phyloP scores from a whole-genome alignment of 2,888 invertebrate species.

The Petrophora chlorosata region DNA sequence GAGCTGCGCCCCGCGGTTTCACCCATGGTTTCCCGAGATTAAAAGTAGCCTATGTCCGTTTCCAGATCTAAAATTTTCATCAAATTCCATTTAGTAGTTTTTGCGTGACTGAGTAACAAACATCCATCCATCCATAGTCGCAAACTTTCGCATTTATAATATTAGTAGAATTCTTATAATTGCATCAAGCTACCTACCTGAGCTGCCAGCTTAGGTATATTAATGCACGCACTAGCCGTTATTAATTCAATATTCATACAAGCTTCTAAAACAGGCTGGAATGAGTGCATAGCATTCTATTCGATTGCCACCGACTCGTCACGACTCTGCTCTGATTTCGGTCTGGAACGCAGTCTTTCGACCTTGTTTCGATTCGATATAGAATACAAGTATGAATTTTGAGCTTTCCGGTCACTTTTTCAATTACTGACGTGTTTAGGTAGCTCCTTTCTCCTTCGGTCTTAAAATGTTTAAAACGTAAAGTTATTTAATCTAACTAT shows the following conservation, averaged over 20 bases:
- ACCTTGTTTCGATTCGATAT: conserved; percentile 41
- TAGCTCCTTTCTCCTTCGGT: background rate
- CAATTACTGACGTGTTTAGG: conserved; percentile 7
- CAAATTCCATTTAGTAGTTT: no score
- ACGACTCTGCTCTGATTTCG: conserved; percentile 32
- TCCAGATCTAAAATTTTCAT: no score
- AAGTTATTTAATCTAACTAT: background rate
- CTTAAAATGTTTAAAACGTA: background rate
- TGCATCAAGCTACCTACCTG: background rate
- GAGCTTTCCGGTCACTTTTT: conserved; percentile 26
- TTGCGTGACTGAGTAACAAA: no score
- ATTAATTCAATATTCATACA: background rate
- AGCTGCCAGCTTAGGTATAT: background rate
- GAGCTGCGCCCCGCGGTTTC: no score
- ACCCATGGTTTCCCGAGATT: no score
- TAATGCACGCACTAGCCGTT: background rate
- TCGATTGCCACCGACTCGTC: conserved; percentile 37
- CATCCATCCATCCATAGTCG: no score
- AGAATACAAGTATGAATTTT: conserved; percentile 25
- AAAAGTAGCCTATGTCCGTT: no score
- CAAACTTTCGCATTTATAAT: no score
- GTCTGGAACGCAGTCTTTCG: conserved; percentile 45
- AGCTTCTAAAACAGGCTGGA: conserved; percentile 6
- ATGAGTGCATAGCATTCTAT: conserved; percentile 22
- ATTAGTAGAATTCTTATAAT: background rate